Evolutionary conservation across 2,113 vertebrate species (phyloP).

Genomic region (Chlamydotis undulata): DNA sequence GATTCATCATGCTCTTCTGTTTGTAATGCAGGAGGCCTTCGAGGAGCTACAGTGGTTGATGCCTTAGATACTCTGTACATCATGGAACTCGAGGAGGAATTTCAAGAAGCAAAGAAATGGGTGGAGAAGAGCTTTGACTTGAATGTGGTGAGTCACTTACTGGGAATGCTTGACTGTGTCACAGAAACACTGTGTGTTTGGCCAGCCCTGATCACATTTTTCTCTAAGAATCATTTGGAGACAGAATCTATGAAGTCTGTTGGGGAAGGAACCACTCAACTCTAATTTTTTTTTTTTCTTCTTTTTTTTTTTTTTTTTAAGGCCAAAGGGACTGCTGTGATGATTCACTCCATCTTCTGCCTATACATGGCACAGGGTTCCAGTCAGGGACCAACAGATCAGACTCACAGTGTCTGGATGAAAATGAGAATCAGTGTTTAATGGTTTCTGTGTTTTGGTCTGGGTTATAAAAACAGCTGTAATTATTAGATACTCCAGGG

Average conservation of each 20-base stretch:
- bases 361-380: not conserved
- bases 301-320: no score
- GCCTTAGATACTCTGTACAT: slow-evolving; percentile 95
- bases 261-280: not conserved
- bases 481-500: not conserved
- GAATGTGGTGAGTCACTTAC: slow-evolving; percentile 85
- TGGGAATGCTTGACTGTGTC: not conserved
- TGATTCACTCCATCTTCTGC: not conserved
- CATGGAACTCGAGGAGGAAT: slow-evolving; percentile 94
- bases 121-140: slow-evolving; percentile 90
- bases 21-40: slow-evolving; percentile 86
- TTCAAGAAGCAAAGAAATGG: slow-evolving; percentile 93
- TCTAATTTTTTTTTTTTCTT: not conserved
- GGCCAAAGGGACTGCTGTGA: no score
- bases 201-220: not conserved
- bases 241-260: not conserved
- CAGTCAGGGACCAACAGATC: not conserved
- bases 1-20: not conserved
- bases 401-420: not conserved
- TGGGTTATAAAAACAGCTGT: not conserved
- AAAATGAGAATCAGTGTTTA: not conserved
- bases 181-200: not conserved
- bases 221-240: not conserved
- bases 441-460: not conserved
- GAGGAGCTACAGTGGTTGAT: slow-evolving; percentile 92